Conservation (phyloP, 2,888 invertebrate species). For the Heliconius ismenius region DNA sequence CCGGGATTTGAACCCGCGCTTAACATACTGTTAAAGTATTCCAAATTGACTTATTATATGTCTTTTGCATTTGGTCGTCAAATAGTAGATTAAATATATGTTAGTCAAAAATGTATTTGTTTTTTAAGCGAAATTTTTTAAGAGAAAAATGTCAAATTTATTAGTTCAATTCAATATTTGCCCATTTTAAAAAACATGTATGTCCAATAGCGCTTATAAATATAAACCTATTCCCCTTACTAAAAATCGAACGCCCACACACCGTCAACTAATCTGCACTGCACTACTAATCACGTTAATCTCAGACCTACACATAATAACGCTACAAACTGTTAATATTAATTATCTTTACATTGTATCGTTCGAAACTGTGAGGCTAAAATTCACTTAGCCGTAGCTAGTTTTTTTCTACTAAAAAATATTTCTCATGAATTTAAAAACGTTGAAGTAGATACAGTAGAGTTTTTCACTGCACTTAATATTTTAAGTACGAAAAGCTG, state of each 20-base stretch:
- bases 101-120: neutral
- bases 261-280: neutral
- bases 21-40: too few relatives aligned
- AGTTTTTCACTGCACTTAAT: constrained; percentile 32
- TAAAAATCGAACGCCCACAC: neutral
- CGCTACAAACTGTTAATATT: neutral
- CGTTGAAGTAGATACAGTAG: constrained; percentile 23
- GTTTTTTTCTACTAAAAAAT: neutral
- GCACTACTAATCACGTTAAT: neutral
- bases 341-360: constrained; percentile 4
- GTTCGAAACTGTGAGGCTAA: neutral
- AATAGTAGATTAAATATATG: neutral
- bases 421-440: constrained; percentile 27
- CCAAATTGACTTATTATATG: too few relatives aligned
- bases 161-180: neutral
- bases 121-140: too few relatives aligned
- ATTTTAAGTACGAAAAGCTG: constrained; percentile 28
- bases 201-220: neutral
- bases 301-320: neutral
- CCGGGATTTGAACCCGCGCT: too few relatives aligned
- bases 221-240: neutral
- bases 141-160: too few relatives aligned
- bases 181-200: neutral
- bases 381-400: neutral
- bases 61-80: neutral